Percentiles rank a stretch among this genome's conserved stretches.
These are phyloP conservation scores for Chionis minor DNA, from an alignment of 2,113 vertebrate genomes.

Conservation along the genomic window DNA sequence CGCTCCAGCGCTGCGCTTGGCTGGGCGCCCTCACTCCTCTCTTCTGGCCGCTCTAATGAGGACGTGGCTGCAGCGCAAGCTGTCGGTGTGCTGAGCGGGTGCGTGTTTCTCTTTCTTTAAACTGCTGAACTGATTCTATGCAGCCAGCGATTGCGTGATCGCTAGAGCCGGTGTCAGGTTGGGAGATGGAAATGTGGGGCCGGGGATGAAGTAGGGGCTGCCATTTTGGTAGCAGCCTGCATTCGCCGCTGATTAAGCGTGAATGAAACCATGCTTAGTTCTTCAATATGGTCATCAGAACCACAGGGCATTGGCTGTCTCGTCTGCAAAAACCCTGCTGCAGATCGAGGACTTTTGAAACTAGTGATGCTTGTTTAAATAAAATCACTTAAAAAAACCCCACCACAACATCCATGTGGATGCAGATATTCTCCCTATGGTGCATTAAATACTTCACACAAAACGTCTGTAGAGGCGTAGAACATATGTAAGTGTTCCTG, in stretches of 20 bases:
- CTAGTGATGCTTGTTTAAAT: neutral
- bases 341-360: neutral
- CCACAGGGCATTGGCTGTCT: neutral
- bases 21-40: neutral
- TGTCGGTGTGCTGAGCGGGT: neutral
- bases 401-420: neutral
- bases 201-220: neutral
- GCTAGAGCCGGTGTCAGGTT: neutral
- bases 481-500: neutral
- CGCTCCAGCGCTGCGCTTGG: neutral
- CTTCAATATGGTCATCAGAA: neutral
- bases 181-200: fast-evolving
- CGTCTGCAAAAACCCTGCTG: neutral
- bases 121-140: neutral
- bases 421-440: neutral
- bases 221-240: neutral
- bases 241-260: neutral
- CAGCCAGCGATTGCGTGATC: fast-evolving
- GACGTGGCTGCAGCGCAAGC: neutral
- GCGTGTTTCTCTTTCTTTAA: neutral
- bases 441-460: neutral
- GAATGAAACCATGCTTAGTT: neutral
- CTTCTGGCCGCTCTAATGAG: neutral
- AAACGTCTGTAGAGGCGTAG: neutral
- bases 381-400: neutral